These are phyloP conservation scores for Imbricaverruca yamaguchii DNA, from an alignment of 2,888 invertebrate species.

Conservation along the genomic window DNA sequence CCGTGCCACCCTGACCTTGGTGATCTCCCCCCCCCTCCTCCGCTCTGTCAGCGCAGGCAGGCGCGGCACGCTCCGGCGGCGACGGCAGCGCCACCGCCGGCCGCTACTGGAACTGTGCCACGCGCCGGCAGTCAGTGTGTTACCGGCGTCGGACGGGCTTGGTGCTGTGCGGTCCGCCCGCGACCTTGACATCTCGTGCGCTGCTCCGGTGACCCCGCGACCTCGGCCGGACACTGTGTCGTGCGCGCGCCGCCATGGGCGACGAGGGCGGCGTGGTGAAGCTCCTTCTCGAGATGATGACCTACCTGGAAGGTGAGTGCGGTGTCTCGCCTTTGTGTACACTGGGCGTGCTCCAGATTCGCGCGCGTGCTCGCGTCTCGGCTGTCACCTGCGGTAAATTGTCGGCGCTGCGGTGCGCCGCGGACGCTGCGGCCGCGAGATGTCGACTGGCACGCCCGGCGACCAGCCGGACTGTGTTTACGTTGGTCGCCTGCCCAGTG, in stretches of 20 bases:
- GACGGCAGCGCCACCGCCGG: neutral
- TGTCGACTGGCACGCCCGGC: no score
- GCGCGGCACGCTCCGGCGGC: neutral
- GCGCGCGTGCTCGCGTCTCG: no score
- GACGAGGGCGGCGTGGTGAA: neutral
- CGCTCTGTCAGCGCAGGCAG: no score
- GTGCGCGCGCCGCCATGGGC: neutral
- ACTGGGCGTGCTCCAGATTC: no score
- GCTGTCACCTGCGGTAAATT: no score
- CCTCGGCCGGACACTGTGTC: neutral
- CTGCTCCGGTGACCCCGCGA: neutral
- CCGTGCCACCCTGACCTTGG: neutral
- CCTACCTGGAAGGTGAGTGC: neutral
- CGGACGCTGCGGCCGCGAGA: no score
- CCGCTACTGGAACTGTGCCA: neutral
- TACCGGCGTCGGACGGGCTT: neutral
- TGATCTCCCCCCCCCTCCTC: neutral
- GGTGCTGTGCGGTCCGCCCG: no score
- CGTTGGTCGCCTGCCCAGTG: no score
- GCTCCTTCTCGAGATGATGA: neutral
- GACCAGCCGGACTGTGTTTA: no score
- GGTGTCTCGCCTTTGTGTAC: no score
- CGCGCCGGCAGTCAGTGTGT: neutral
- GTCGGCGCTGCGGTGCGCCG: no score
- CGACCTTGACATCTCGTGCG: no score